Percentiles rank a stretch among this genome's conserved stretches.
Evolutionary conservation across 2,113 vertebrate genomes (phyloP).

Genomic region (Nothoprocta pentlandii): DNA sequence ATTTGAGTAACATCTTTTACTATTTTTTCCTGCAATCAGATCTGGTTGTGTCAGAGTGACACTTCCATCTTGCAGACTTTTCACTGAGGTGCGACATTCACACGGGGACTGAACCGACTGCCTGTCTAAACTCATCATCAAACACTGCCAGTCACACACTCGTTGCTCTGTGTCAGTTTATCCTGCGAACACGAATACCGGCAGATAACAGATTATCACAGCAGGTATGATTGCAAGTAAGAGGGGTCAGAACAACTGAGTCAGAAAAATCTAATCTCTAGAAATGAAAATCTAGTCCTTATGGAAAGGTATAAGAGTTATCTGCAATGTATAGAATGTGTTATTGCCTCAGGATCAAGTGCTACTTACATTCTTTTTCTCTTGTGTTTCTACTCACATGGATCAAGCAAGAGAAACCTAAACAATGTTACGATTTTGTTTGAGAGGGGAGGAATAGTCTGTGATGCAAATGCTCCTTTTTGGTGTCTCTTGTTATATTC

Average conservation of each 20-base stretch:
- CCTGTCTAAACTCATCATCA: constrained; percentile 28
- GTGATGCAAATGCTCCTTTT: neutral
- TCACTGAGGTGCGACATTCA: neutral
- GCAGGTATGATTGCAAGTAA: neutral
- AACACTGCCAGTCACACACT: neutral
- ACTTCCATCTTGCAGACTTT: constrained; percentile 4
- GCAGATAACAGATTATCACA: constrained; percentile 22
- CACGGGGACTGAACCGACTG: neutral
- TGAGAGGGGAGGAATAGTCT: neutral
- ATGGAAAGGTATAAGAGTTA: neutral
- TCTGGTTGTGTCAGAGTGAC: neutral
- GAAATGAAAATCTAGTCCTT: rapidly evolving
- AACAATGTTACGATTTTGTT: neutral
- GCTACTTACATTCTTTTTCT: neutral
- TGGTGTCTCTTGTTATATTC: neutral
- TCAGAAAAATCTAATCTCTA: neutral
- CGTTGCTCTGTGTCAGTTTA: neutral
- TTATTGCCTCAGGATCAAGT: neutral
- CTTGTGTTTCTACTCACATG: neutral
- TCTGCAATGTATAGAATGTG: neutral
- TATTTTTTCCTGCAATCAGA: neutral
- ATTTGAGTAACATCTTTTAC: neutral
- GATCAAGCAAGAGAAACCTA: neutral
- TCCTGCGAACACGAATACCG: neutral
- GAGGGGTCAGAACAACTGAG: neutral